Conservation (phyloP, 92 coral and sea anemone genomes). For the Micromussa lordhowensis region DNA sequence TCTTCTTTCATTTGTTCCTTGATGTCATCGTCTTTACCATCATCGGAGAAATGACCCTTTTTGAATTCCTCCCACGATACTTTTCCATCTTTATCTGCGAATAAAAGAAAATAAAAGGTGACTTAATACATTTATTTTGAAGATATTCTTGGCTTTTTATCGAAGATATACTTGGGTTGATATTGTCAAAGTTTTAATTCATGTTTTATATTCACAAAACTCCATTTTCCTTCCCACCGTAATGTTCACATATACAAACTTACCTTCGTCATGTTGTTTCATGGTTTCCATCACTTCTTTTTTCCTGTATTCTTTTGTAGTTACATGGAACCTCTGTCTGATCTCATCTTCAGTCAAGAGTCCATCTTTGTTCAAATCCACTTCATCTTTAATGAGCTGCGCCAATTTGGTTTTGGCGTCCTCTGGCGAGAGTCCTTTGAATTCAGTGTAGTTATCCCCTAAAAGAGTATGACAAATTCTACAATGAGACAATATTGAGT, state of each 20-base stretch:
- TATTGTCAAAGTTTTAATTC: background rate
- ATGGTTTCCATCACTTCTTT: conserved; percentile 75
- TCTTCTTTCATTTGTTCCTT: conserved; percentile 79
- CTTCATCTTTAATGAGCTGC: conserved; percentile 73
- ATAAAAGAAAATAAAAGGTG: background rate
- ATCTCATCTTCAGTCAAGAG: conserved; percentile 81
- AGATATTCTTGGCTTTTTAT: background rate
- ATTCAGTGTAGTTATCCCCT: conserved; percentile 83
- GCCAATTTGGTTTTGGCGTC: conserved; percentile 74
- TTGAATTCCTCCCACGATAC: conserved; percentile 91
- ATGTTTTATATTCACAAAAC: too few relatives aligned
- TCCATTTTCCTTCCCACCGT: too few relatives aligned
- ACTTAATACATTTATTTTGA: background rate
- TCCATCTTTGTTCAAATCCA: conserved; percentile 86
- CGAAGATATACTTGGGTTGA: background rate
- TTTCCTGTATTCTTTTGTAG: conserved; percentile 76
- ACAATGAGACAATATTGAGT: background rate
- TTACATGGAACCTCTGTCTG: conserved; percentile 69
- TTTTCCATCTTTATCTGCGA: conserved; percentile 89
- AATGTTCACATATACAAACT: background rate
- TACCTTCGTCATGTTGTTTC: conserved; percentile 83
- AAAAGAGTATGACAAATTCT: background rate
- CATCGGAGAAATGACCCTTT: conserved; percentile 76
- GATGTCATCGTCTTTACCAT: conserved; percentile 76
- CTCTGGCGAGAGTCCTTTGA: conserved; percentile 78